Conservation (phyloP, 2,113 vertebrate genomes). For the Ondatra zibethicus region DNA sequence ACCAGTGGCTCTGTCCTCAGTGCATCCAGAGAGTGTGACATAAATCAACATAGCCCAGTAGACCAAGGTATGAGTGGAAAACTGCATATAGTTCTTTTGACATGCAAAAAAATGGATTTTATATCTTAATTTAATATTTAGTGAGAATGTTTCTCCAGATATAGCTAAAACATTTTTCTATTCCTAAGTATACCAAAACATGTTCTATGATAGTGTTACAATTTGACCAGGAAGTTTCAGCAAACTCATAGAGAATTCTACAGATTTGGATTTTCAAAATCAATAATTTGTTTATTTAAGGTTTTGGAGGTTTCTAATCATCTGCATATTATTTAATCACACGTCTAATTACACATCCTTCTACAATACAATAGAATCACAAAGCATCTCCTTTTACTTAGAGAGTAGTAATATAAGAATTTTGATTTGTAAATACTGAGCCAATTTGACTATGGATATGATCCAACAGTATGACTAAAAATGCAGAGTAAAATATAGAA, state of each 20-base stretch:
- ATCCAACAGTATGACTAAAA: constrained; percentile 27
- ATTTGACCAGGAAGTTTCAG: constrained; percentile 27
- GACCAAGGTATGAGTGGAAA: constrained; percentile 17
- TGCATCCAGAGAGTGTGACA: not conserved
- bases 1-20: not conserved
- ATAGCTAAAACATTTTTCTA: not conserved
- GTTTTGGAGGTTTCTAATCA: constrained; percentile 70
- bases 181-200: not conserved
- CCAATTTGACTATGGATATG: constrained; percentile 39
- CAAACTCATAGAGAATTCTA: constrained; percentile 66
- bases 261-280: constrained; percentile 75
- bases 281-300: constrained; percentile 75
- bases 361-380: constrained; percentile 70
- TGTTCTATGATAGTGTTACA: not conserved
- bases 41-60: not conserved
- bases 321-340: constrained; percentile 47
- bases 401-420: constrained; percentile 64
- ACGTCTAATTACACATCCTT: constrained; percentile 53
- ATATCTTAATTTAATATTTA: constrained; percentile 12
- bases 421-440: constrained; percentile 61
- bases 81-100: not conserved
- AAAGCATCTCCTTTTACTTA: constrained; percentile 65
- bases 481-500: not conserved
- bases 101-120: not conserved
- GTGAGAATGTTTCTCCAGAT: not conserved